Percentiles rank a stretch among this genome's conserved stretches.
Evolutionary conservation across 2,113 vertebrate genomes (phyloP).

Genomic region (Cephalopterus ornatus): DNA sequence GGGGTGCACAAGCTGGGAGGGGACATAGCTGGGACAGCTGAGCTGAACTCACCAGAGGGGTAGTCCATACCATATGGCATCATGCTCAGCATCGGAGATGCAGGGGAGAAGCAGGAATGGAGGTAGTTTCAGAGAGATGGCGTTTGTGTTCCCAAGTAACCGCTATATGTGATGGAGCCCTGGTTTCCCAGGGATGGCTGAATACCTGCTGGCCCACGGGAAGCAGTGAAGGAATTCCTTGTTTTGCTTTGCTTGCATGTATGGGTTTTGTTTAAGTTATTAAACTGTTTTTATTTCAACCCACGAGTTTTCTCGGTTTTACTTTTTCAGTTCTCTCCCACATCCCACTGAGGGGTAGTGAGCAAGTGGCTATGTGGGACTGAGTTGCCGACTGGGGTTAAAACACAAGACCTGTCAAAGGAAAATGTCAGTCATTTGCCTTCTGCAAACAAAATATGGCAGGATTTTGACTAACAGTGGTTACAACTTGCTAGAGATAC

Average conservation of each 20-base stretch:
- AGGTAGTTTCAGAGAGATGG: background rate
- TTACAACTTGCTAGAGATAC: background rate
- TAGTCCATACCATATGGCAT: background rate
- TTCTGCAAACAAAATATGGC: background rate
- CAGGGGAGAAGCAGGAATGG: background rate
- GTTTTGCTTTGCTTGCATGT: background rate
- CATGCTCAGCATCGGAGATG: background rate
- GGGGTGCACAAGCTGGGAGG: background rate
- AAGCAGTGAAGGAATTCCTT: background rate
- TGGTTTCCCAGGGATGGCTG: background rate
- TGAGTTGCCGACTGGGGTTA: background rate
- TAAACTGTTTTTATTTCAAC: background rate
- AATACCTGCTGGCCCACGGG: background rate
- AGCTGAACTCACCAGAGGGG: background rate
- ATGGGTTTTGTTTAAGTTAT: background rate
- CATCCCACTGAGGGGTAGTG: background rate
- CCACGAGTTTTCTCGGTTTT: background rate
- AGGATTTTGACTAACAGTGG: background rate
- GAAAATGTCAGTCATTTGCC: background rate
- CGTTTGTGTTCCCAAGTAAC: background rate
- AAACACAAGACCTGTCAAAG: background rate
- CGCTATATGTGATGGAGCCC: background rate
- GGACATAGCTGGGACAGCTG: background rate
- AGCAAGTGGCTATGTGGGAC: background rate
- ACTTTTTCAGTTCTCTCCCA: background rate